These are phyloP conservation scores for Dicycla oo DNA, from an alignment of 2,888 invertebrate species.

Conservation along the genomic window DNA sequence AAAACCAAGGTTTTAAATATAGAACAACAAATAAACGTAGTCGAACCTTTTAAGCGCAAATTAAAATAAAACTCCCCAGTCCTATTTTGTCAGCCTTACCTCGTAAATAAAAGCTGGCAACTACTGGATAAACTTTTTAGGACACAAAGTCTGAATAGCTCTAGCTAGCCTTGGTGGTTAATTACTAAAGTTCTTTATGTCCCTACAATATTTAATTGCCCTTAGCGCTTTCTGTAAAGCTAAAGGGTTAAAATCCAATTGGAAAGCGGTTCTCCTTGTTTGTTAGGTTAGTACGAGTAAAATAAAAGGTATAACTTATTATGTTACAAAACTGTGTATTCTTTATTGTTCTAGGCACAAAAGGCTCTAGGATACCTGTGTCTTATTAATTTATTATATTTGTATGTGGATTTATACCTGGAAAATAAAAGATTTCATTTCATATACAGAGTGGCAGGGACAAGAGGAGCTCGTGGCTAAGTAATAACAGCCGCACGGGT, in stretches of 20 bases:
- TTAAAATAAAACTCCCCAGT: conserved; percentile 12
- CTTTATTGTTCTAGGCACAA: neutral
- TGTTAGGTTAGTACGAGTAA: no score
- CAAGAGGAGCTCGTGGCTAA: no score
- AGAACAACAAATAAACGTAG: no score
- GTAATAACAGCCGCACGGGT: no score
- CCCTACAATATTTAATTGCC: conserved; percentile 40
- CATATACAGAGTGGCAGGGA: no score
- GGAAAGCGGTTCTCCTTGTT: conserved; percentile 15
- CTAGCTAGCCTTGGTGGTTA: conserved; percentile 10
- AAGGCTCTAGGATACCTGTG: no score
- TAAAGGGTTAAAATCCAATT: conserved; percentile 30
- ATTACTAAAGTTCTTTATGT: conserved; percentile 32
- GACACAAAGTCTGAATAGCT: neutral
- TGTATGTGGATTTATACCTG: no score
- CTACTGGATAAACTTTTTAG: conserved; percentile 17
- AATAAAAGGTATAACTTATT: no score
- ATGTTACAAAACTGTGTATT: conserved; percentile 1
- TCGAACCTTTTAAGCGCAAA: neutral
- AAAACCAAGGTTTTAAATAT: no score
- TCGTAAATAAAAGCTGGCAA: conserved; percentile 21
- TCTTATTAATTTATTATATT: no score
- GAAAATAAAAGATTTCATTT: no score
- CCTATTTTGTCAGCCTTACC: conserved; percentile 13
- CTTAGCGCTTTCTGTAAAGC: conserved; percentile 13